phyloP scores from a whole-genome alignment of 1,140 invertebrate genomes.

The Delia radicum region DNA sequence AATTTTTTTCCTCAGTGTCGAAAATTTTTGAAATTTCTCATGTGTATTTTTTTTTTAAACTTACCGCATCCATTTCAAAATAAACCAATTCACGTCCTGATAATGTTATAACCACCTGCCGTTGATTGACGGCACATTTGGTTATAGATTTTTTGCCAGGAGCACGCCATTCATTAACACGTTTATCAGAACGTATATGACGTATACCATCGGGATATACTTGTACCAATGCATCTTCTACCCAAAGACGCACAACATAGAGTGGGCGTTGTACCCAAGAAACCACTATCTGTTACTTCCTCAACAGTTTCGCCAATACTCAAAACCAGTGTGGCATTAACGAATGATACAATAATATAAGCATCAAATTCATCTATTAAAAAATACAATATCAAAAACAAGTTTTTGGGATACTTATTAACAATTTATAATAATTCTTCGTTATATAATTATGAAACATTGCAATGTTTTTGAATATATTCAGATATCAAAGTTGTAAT shows the following conservation, averaged over 20 bases:
- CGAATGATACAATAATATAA: slow-evolving; percentile 99
- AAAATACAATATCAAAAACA: neutral
- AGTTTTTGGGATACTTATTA: neutral
- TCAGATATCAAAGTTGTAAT: slow-evolving; percentile 51
- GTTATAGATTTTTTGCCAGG: slow-evolving; percentile 96
- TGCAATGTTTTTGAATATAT: neutral
- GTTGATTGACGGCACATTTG: slow-evolving; percentile 97
- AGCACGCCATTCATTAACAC: slow-evolving; percentile 99
- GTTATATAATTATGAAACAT: neutral
- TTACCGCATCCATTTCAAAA: slow-evolving; percentile 99
- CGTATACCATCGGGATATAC: slow-evolving; percentile 98
- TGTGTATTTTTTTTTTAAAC: slow-evolving; percentile 45
- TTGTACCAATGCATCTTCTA: slow-evolving; percentile 96
- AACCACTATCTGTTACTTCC: slow-evolving; percentile 99
- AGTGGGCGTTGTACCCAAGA: slow-evolving; percentile 97
- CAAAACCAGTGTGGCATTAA: slow-evolving; percentile 97
- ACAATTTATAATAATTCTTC: slow-evolving; percentile 37
- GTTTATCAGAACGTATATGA: slow-evolving; percentile 95
- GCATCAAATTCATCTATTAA: slow-evolving; percentile 94
- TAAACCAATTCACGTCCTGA: slow-evolving; percentile 98
- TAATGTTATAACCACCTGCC: slow-evolving; percentile 97
- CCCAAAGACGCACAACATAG: slow-evolving; percentile 95
- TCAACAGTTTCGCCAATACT: slow-evolving; percentile 99
- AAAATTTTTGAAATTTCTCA: too few species aligned
- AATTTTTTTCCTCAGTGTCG: too few species aligned